Percentiles rank a stretch among this genome's conserved stretches.
These are phyloP conservation scores for Ditylenchus weischeri DNA, from an alignment of 2,888 invertebrate species.

Conservation along the genomic window DNA sequence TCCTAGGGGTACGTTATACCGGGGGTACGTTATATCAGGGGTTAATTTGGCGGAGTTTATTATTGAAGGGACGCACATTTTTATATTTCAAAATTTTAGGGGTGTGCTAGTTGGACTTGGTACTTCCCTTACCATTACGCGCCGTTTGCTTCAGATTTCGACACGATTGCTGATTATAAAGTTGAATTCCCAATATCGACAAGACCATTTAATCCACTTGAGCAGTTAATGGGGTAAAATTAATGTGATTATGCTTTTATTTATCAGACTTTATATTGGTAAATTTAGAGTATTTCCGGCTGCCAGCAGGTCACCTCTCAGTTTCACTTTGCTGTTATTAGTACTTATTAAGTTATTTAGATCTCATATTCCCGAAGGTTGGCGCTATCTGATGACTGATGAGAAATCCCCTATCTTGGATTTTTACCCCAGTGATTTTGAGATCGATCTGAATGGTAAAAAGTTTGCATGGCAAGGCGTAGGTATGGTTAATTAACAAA, in stretches of 20 bases:
- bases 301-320: constrained; percentile 68
- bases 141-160: constrained; percentile 97
- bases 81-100: too few relatives aligned
- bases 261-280: too few relatives aligned
- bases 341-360: constrained; percentile 61
- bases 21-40: too few relatives aligned
- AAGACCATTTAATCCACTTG: constrained; percentile 90
- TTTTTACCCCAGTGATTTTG: constrained; percentile 94
- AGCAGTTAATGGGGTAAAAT: constrained; percentile 84
- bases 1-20: too few relatives aligned
- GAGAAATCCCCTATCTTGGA: constrained; percentile 92
- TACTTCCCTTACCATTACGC: constrained; percentile 99
- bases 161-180: constrained; percentile 74
- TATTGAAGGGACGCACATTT: too few relatives aligned
- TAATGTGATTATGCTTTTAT: too few relatives aligned
- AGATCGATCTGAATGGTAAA: constrained; percentile 87
- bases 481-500: too few relatives aligned
- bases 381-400: constrained; percentile 87
- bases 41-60: too few relatives aligned
- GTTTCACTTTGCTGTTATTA: constrained; percentile 5
- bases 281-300: constrained; percentile 80
- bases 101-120: constrained; percentile 99
- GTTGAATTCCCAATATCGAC: constrained; percentile 83
- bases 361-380: constrained; percentile 85
- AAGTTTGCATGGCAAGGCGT: constrained; percentile 99